Evolutionary conservation across 2,797 vertebrate genomes (phyloP).

Genomic region (Arctocebus calabarensis): DNA sequence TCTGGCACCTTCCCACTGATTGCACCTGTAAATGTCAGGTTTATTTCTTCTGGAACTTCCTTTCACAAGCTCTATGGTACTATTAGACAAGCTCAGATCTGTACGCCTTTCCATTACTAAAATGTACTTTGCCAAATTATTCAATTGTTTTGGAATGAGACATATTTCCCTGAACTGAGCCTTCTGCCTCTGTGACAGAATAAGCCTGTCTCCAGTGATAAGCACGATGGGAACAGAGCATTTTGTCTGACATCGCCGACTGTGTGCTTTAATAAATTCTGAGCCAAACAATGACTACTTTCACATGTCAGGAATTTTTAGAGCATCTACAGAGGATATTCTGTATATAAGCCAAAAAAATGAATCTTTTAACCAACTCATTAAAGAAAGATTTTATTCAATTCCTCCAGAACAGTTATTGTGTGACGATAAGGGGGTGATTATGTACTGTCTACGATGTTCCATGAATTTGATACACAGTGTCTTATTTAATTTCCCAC

Average conservation of each 20-base stretch:
- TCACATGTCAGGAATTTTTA: neutral
- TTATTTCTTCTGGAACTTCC: neutral
- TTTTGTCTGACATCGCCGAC: conserved; percentile 39
- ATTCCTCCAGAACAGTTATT: neutral
- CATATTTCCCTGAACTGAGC: conserved; percentile 16
- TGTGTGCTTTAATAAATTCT: conserved; percentile 20
- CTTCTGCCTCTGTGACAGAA: conserved; percentile 6
- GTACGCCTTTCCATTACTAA: neutral
- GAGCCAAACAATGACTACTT: conserved; percentile 45
- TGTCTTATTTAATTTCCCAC: neutral
- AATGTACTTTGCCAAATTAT: conserved; percentile 26
- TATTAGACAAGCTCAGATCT: neutral
- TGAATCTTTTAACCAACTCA: conserved; percentile 50
- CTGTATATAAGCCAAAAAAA: neutral
- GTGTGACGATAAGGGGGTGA: neutral
- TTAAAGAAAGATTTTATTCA: conserved; percentile 46
- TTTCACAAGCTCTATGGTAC: neutral
- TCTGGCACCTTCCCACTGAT: neutral
- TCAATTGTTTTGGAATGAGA: conserved; percentile 12
- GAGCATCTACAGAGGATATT: conserved; percentile 26
- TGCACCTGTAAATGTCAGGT: neutral
- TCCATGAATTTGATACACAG: neutral
- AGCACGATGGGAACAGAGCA: neutral
- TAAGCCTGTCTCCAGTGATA: neutral
- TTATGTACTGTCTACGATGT: neutral